Evolutionary conservation across 2,113 vertebrate species (phyloP).

Genomic region (Ophthalmolycus amberensis): DNA sequence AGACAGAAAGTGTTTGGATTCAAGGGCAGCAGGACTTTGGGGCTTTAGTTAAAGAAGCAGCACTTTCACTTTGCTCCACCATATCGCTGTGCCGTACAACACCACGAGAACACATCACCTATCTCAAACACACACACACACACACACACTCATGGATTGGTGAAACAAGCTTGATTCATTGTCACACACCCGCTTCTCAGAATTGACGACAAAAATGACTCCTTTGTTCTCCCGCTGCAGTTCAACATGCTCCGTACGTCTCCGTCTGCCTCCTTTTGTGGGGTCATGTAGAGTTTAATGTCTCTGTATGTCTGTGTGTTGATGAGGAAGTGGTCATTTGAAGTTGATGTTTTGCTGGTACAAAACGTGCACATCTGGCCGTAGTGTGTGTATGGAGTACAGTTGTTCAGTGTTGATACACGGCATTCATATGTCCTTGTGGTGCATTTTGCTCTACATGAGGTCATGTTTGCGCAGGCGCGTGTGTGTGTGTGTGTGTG

Average conservation of each 20-base stretch:
- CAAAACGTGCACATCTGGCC: slow-evolving; percentile 35
- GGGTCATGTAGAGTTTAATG: slow-evolving; percentile 54
- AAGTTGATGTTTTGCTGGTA: background rate
- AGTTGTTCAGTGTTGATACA: slow-evolving; percentile 40
- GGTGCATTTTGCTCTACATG: slow-evolving; percentile 54
- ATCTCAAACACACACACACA: slow-evolving; percentile 14
- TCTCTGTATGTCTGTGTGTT: slow-evolving; percentile 10
- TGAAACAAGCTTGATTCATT: slow-evolving; percentile 56
- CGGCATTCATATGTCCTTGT: slow-evolving; percentile 62
- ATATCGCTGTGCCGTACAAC: background rate
- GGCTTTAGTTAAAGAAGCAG: background rate
- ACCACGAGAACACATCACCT: background rate
- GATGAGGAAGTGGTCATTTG: slow-evolving; percentile 23
- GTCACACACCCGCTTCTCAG: slow-evolving; percentile 41
- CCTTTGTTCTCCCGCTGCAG: slow-evolving; percentile 62
- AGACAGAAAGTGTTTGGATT: slow-evolving; percentile 7
- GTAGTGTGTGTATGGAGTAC: slow-evolving; percentile 7
- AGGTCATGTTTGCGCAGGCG: slow-evolving; percentile 46
- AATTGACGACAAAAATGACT: slow-evolving; percentile 61
- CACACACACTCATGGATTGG: slow-evolving; percentile 26
- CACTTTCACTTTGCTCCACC: background rate
- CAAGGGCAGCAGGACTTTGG: slow-evolving; percentile 15
- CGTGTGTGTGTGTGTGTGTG: slow-evolving; percentile 7
- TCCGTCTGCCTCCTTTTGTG: slow-evolving; percentile 27
- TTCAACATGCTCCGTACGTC: slow-evolving; percentile 5